A percentile compares a stretch with the other conserved stretches of the same genome.
These are phyloP conservation scores for Heliconius ismenius DNA, from an alignment of 2,888 invertebrate genomes.

Conservation along the genomic window DNA sequence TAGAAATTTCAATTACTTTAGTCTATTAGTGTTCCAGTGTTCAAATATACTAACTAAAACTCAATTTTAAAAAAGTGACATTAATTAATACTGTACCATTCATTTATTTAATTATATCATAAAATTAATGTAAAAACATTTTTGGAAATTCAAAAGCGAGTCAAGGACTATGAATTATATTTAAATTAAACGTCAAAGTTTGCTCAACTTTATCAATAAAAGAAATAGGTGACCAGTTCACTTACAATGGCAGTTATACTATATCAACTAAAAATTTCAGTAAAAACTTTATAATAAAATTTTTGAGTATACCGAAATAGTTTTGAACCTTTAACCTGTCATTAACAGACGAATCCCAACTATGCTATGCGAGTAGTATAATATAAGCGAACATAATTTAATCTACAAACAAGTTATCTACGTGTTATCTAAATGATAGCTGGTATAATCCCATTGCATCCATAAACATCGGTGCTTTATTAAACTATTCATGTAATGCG, in stretches of 20 bases:
- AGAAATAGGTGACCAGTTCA: not conserved
- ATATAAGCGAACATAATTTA: not conserved
- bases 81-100: too few relatives aligned
- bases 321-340: not conserved
- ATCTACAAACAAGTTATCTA: slow-evolving; percentile 2
- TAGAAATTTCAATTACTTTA: not conserved
- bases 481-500: slow-evolving; percentile 29
- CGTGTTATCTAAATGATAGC: slow-evolving; percentile 9
- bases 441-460: slow-evolving; percentile 24
- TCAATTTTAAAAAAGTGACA: not conserved
- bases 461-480: slow-evolving; percentile 27
- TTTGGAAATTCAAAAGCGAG: too few relatives aligned
- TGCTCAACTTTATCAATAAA: not conserved
- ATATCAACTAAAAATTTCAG: not conserved
- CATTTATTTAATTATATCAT: too few relatives aligned
- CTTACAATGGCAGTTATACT: not conserved
- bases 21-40: not conserved
- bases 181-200: slow-evolving; percentile 7
- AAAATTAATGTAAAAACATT: too few relatives aligned
- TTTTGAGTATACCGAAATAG: not conserved
- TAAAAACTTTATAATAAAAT: not conserved
- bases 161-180: not conserved
- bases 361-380: not conserved
- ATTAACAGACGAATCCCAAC: not conserved
- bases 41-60: not conserved